Evolutionary conservation across 2,113 vertebrate species (phyloP), one percentile per base, ranked within the genome.

Genomic region (Sturnus vulgaris): DNA sequence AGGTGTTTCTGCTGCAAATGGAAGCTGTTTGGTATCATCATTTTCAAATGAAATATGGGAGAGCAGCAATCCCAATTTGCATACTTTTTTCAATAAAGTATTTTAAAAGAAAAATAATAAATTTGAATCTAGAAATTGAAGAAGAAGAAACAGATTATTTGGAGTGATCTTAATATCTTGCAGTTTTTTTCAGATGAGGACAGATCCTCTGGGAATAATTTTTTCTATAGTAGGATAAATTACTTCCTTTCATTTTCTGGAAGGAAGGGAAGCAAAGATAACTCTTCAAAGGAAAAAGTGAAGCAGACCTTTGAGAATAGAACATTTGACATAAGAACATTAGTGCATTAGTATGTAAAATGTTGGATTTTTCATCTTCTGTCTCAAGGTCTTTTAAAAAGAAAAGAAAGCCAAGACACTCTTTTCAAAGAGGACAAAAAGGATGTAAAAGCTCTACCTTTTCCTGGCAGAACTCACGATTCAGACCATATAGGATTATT

Each of bases 321-420:
- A 64, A 63, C 1, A 0, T 86, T 85, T 88, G 82, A 77, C 64
- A 59, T 72, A 72, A 88, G 59, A 75, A 90, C 59, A 55, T 86
- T 49, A 65, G 14, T 61, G 59, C 2, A 10, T 82, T 88, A 57
- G 50, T 82, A 83, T 65, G 66, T 88, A 88, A 90, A 93, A 73
- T 63, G 63, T 55, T 92, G 42, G 75, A 72, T 88, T 92, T 90
- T 92, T 92, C 39, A 35, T 94, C 55, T 90, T 96, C 63, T 55
- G 9, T 88, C 55, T 88, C 82, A 65, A 88, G 50, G 50, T 90
- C 59, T 81, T 85, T 66, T 72, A 46, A 82, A 86, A 82, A 72
- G 24, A 79, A 82, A 82, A 80, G 52, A 53, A 88, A 90, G 40
- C 37, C 56, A 65, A 30, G 33, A 28, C 56, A 72, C 17, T 16